Evolutionary conservation across 2,797 vertebrate genomes (phyloP), one percentile per base, ranked within the genome.

Genomic region (Notolepis coatsorum): DNA sequence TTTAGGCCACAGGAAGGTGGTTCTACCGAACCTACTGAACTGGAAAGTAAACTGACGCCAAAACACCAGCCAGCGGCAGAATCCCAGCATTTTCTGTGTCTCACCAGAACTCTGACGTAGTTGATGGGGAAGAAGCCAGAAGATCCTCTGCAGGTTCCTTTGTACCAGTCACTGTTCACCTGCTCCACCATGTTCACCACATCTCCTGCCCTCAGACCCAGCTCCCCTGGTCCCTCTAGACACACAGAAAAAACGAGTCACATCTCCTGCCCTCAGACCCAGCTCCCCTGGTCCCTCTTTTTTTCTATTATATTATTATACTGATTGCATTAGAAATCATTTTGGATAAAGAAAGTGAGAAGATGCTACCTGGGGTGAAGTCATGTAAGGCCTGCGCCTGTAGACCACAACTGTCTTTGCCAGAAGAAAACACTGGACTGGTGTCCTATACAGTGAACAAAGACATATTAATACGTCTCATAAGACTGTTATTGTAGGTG

Each of bases 111-210:
- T 93, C 92, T 91, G 74, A 95, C 93, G 17, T 94, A 94, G 86
- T 48, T 96, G 73, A 93, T 75, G 21, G 98, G 97, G 88, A 99
- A 99, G 73, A 95, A 91, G 5, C 98, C 98, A 10, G 90, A 89
- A 42, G 77, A 82, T 65, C 93, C 95, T 75, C 88, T 87, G 65
- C 92, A 95, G 63, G 90, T 95, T 33, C 97, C 98, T 78, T 76
- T 88, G 87, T 96, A 99, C 98, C 98, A 99, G 42, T 98, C 92
- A 0, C 53, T 31, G 89, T 97, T 94, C 50, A 98, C 80, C 80
- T 93, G 92, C 90, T 97, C 95, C 81, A 98, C 88, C 82, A 91
- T 90, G 84, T 66, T 91, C 77, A 98, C 92, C 4, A 88, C 81
- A 56, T 99, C 97, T 73, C 97, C 98, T 59, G 89, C 88, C 81